A percentile compares a stretch with the other conserved stretches of the same genome.
These are phyloP conservation scores for Nymphicus hollandicus DNA, from an alignment of 2,113 vertebrate genomes.

Conservation along the genomic window DNA sequence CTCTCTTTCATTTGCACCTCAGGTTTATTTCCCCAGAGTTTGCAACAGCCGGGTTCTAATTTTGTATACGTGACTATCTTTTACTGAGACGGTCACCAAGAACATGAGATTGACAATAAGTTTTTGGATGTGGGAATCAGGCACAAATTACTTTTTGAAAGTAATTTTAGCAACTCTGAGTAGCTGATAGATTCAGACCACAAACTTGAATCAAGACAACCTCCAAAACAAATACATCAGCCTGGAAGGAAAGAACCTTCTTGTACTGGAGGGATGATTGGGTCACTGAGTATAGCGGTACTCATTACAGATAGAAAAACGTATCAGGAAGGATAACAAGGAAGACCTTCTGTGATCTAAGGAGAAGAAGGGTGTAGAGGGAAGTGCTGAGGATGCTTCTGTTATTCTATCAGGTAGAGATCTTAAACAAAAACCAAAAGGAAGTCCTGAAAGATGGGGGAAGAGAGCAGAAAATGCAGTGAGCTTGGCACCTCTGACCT, in stretches of 20 bases:
- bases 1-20: slow-evolving; percentile 45
- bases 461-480: background rate
- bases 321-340: background rate
- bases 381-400: background rate
- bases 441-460: background rate
- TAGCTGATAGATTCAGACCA: slow-evolving; percentile 16
- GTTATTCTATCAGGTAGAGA: background rate
- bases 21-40: slow-evolving; percentile 54
- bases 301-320: background rate
- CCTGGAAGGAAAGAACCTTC: background rate
- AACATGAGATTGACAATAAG: slow-evolving; percentile 16
- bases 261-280: background rate
- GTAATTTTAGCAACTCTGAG: slow-evolving; percentile 40
- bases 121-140: slow-evolving; percentile 54
- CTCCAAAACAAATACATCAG: background rate
- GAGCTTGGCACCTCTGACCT: background rate
- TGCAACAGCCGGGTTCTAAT: slow-evolving; percentile 16
- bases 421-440: background rate
- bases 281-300: background rate
- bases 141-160: slow-evolving; percentile 60
- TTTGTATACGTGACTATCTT: slow-evolving; percentile 44
- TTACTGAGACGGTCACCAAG: background rate
- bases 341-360: background rate
- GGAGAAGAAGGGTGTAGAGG: background rate
- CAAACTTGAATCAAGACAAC: slow-evolving; percentile 20